Base-by-base conservation (phyloP, 2,888 invertebrate genomes). In the Panzeria rudis region DNA sequence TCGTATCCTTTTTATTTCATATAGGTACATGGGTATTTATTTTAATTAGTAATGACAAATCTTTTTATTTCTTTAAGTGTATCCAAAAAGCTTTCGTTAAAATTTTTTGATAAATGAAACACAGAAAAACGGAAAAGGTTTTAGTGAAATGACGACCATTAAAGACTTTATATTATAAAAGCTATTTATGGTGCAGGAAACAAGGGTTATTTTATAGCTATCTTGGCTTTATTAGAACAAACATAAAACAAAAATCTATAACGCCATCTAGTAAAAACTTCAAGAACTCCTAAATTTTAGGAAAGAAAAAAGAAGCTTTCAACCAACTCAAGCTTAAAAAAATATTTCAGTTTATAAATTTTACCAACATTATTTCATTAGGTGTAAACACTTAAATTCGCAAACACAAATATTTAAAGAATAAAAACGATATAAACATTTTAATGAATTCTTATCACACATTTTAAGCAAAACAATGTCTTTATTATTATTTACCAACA, bases 401-500 rank as follows among this genome's bases (percentile, higher is more conserved):
- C 52, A 71, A 29, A 32, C 17, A 35, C n/a, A 50, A 69, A 47
- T 32, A 35, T 32, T 52, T 32, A 6, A 54, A 61, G 38, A 47
- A 52, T 29, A 71, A 62, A 50, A 47, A 38, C 25, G 11, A 32
- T 32, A 68, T 69, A 71, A 66, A 77, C 1, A 56, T 15, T 41
- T 73, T 85, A 75, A 82, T 79, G 23, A 85, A 85, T 85, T 85
- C 82, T 75, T 71, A 82, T 85, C 85, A 85, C 85, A 85, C 75
- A 82, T 79, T 71, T 82, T 35, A 64, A 80, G 29, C 62, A 62
- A 84, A 86, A 83, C 84, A 86, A 88, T 87, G 87, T 86, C 87
- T 88, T 88, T 80, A 88, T 88, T 87, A 86, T 88, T 87, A 88
- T 87, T 86, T 86, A 86, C 75, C 75, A 87, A 87, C 86, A 84